phyloP scores from a whole-genome alignment of 2,113 vertebrate species.

The Morone chrysops region DNA sequence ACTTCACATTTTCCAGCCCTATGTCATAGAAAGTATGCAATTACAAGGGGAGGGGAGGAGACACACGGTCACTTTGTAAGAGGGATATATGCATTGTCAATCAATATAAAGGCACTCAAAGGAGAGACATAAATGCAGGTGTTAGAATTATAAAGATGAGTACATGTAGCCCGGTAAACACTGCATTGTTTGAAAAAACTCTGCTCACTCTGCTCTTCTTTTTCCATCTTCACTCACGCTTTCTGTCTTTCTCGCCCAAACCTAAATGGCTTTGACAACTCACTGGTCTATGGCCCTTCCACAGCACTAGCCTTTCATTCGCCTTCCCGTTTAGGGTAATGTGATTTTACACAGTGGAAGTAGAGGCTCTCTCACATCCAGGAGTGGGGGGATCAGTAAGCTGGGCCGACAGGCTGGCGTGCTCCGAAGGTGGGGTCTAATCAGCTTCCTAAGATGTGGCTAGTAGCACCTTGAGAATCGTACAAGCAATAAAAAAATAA shows the following conservation, averaged over 20 bases:
- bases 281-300: constrained; percentile 86
- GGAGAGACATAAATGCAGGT: constrained; percentile 37
- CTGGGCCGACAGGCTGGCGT: constrained; percentile 76
- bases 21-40: constrained; percentile 63
- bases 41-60: constrained; percentile 31
- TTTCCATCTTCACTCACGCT: constrained; percentile 16
- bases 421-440: constrained; percentile 72
- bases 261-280: constrained; percentile 90
- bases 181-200: constrained; percentile 37
- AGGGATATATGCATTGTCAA: constrained; percentile 28
- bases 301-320: constrained; percentile 85
- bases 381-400: constrained; percentile 56
- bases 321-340: constrained; percentile 89
- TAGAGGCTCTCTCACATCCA: constrained; percentile 62
- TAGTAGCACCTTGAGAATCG: constrained; percentile 65
- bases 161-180: constrained; percentile 8
- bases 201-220: not conserved
- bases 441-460: constrained; percentile 70
- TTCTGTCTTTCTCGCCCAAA: constrained; percentile 57
- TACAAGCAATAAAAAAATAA: constrained; percentile 48
- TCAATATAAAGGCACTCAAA: constrained; percentile 40
- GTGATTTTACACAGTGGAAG: constrained; percentile 79
- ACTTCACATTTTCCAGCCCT: constrained; percentile 73
- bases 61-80: constrained; percentile 62
- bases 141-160: constrained; percentile 7